Conservation (phyloP, 2,888 invertebrate species). For the Drosophila silvestris region DNA sequence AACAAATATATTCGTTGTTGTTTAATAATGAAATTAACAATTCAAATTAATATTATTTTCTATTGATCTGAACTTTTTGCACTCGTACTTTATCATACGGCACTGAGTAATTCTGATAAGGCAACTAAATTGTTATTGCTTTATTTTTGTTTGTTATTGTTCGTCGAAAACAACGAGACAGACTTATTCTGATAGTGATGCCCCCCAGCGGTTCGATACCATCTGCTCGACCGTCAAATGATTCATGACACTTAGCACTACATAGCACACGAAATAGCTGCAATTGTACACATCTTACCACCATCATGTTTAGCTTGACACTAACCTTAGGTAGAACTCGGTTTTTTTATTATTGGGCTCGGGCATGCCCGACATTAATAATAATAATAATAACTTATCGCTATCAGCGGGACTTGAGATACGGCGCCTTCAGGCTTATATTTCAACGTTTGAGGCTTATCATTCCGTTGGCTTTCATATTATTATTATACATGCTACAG, state of each 20-base stretch:
- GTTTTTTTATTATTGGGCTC: not conserved
- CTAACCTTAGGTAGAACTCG: constrained; percentile 27
- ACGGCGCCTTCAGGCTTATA: constrained; percentile 45
- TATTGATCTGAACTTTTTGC: constrained; percentile 8
- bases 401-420: constrained; percentile 60
- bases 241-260: constrained; percentile 20
- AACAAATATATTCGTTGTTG: not conserved
- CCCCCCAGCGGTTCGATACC: constrained; percentile 9
- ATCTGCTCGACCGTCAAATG: constrained; percentile 18
- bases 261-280: constrained; percentile 8
- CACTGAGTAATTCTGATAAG: not conserved
- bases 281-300: constrained; percentile 44
- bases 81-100: not conserved
- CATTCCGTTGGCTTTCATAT: constrained; percentile 32
- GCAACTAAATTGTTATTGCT: constrained; percentile 21
- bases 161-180: constrained; percentile 26
- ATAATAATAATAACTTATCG: constrained; percentile 54
- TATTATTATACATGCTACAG: not conserved
- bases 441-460: constrained; percentile 46
- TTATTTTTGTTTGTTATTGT: constrained; percentile 34
- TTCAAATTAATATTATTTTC: constrained; percentile 16
- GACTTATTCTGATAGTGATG: constrained; percentile 43
- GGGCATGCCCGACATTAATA: constrained; percentile 36
- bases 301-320: constrained; percentile 42
- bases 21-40: constrained; percentile 2